phyloP scores from a whole-genome alignment of 1,140 invertebrate species.

The Lineus longissimus region DNA sequence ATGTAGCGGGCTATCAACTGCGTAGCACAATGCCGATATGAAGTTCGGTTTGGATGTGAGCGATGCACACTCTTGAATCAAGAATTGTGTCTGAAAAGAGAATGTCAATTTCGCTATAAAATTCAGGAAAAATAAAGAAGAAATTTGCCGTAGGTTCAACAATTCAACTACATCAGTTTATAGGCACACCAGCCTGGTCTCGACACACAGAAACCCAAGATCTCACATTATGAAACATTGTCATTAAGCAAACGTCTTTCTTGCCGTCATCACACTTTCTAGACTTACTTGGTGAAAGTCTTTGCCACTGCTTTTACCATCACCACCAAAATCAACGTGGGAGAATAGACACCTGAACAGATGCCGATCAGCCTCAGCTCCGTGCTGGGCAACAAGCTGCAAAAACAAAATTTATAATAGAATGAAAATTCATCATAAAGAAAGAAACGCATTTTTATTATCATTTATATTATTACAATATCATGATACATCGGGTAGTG shows the following conservation, averaged over 20 bases:
- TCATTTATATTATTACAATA: neutral
- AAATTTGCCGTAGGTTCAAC: no score
- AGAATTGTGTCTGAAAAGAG: constrained; percentile 65
- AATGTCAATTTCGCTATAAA: constrained; percentile 22
- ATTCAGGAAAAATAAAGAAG: no score
- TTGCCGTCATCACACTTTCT: neutral
- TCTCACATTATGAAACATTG: no score
- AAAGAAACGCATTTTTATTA: neutral
- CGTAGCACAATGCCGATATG: constrained; percentile 74
- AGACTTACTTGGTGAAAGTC: constrained; percentile 54
- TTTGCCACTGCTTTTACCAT: constrained; percentile 57
- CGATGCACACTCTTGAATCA: constrained; percentile 68
- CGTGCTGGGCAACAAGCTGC: constrained; percentile 74
- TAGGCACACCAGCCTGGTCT: no score
- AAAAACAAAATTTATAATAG: constrained; percentile 27
- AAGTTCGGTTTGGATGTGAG: constrained; percentile 70
- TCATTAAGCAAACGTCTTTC: no score
- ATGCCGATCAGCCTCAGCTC: constrained; percentile 82
- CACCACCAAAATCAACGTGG: constrained; percentile 60
- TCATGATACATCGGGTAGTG: no score
- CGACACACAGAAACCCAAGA: no score
- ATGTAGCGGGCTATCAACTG: constrained; percentile 68
- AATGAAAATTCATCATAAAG: neutral
- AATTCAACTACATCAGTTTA: neutral
- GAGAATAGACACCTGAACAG: constrained; percentile 82